A percentile compares a stretch with the other conserved stretches of the same genome.
Conservation (phyloP, 2,888 invertebrate genomes). For the Urechis unicinctus region DNA sequence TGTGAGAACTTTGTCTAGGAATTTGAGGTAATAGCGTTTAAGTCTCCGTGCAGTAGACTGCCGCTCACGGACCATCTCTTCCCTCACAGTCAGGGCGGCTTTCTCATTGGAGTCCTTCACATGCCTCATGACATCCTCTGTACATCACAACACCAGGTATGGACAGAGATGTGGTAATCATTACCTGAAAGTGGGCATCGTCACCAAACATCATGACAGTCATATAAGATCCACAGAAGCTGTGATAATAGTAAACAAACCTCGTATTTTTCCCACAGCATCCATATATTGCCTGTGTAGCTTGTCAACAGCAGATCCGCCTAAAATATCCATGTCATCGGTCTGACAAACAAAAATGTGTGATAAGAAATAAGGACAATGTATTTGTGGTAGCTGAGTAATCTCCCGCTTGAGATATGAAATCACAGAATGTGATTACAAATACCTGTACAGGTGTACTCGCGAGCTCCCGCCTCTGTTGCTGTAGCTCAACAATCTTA, state of each 20-base stretch:
- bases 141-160: background rate
- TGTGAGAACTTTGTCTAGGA: constrained; percentile 16
- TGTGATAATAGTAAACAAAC: too few relatives aligned
- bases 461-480: constrained; percentile 3
- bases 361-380: too few relatives aligned
- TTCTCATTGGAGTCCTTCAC: constrained; percentile 33
- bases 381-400: too few relatives aligned
- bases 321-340: constrained; percentile 5
- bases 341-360: constrained; percentile 2
- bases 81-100: constrained; percentile 31
- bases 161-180: too few relatives aligned
- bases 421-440: background rate
- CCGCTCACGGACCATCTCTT: constrained; percentile 30
- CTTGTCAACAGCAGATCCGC: constrained; percentile 22
- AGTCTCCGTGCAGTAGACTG: constrained; percentile 16
- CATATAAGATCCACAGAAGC: too few relatives aligned
- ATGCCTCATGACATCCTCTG: constrained; percentile 31
- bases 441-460: constrained; percentile 21
- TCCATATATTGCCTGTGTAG: constrained; percentile 31
- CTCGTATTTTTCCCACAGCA: constrained; percentile 35
- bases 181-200: too few relatives aligned
- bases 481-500: constrained; percentile 5
- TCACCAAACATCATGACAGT: too few relatives aligned
- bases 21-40: constrained; percentile 21
- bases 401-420: background rate